Base-by-base conservation (phyloP, 2,797 vertebrate species). In the Danio jaintianensis region DNA sequence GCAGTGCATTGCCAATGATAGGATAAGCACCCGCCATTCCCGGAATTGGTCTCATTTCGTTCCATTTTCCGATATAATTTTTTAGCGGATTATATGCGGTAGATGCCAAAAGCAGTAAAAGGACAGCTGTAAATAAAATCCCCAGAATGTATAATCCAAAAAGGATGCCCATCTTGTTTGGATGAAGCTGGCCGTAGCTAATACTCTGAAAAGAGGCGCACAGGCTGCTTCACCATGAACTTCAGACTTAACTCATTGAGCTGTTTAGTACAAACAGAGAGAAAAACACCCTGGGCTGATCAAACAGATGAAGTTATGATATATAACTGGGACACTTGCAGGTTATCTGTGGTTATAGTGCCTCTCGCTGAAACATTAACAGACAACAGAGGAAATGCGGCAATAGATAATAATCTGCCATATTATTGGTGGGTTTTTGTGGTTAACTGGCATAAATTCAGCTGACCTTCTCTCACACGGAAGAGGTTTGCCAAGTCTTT, bases 41-140 rank as follows among this genome's bases (percentile, higher is more conserved):
- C 36, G 88, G 88, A 76, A 89, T 86, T 59, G 84, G 78, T 62
- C 74, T 87, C 86, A 89, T 88, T 67, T 85, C 85, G 11, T 74
- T 87, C 88, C 86, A 88, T 85, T 78, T 85, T 47, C 81, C 69
- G 36, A 88, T 61, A 74, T 89, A 86, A n/a, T 63, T 74, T 70
- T 84, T 86, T 52, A 88, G 61, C 22, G 85, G 83, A 72, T 76
- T 74, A 78, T 77, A 80, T 55, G 82, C 40, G 38, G 63, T 15
- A 10, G 58, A 83, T 38, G 78, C 53, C 62, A 89, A 69, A 15
- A 86, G 74, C 56, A 85, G 36, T 18, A 87, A 42, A 29, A 84
- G 61, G 75, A 87, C 22, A 18, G 79, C 50, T 45, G 47, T 66
- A 56, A 67, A 62, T 63, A 85, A 72, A 70, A 79, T 82, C 40